These are phyloP conservation scores for Pyrocephalus nanus DNA, from an alignment of 2,797 vertebrate species.

Conservation along the genomic window DNA sequence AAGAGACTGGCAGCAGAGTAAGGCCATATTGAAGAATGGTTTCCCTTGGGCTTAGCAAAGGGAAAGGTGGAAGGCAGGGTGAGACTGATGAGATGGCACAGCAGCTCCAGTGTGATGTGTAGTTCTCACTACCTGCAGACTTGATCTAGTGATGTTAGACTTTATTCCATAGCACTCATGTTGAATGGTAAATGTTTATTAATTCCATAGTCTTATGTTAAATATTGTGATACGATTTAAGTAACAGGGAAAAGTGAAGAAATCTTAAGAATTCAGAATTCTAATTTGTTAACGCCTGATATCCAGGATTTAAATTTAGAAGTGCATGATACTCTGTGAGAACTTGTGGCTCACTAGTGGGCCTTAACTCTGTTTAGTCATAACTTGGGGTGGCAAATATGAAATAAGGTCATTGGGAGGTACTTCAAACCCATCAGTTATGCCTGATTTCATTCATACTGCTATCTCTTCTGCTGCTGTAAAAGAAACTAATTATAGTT, in stretches of 20 bases:
- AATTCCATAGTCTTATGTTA: neutral
- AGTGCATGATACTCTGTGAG: neutral
- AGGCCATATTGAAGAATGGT: neutral
- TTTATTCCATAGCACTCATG: neutral
- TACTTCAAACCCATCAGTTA: neutral
- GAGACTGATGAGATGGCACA: neutral
- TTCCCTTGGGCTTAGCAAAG: neutral
- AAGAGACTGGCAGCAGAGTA: neutral
- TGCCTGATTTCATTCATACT: slow-evolving; percentile 29
- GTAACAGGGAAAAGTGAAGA: neutral
- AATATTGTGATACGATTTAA: neutral
- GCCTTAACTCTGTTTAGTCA: neutral
- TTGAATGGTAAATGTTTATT: neutral
- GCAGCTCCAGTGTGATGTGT: neutral
- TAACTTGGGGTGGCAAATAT: neutral
- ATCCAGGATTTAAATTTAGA: neutral
- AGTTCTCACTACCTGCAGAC: neutral
- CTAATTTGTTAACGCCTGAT: neutral
- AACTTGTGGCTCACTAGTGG: neutral
- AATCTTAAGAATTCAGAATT: neutral
- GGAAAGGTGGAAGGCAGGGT: neutral
- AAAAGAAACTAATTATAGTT: slow-evolving; percentile 58
- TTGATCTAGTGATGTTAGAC: neutral
- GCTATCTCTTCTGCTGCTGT: slow-evolving; percentile 40
- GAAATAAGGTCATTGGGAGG: neutral